Percentiles rank a stretch among this genome's conserved stretches.
Evolutionary conservation across 1,140 invertebrate genomes (phyloP).

Genomic region (Andricus grossulariae): DNA sequence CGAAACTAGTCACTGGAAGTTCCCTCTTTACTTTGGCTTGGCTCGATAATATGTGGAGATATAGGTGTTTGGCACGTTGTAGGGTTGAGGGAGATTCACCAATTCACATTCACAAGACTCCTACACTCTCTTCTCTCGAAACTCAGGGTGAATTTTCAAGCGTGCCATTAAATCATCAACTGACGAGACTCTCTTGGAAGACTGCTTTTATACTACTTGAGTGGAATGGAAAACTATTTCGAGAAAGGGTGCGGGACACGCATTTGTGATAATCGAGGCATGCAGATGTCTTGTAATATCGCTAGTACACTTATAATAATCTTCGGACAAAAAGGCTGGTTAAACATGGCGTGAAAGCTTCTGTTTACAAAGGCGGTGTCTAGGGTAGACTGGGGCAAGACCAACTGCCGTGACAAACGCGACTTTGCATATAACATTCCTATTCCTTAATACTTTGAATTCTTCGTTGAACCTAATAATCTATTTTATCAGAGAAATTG

Average conservation of each 20-base stretch:
- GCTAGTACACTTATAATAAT: conserved; percentile 46
- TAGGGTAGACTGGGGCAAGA: too few species aligned
- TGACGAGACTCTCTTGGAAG: conserved; percentile 45
- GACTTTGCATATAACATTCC: too few species aligned
- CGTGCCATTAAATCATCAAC: conserved; percentile 53
- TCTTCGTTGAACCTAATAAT: too few species aligned
- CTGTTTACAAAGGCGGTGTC: too few species aligned
- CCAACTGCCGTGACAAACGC: too few species aligned
- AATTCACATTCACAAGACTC: conserved; percentile 46
- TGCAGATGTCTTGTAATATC: conserved; percentile 43
- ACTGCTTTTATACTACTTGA: conserved; percentile 40
- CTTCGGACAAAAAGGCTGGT: too few species aligned
- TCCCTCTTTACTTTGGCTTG: conserved; percentile 42
- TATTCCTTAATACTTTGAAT: too few species aligned
- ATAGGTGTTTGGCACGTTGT: conserved; percentile 44
- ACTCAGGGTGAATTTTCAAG: conserved; percentile 36
- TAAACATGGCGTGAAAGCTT: too few species aligned
- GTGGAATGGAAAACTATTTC: conserved; percentile 42
- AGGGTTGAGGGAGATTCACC: conserved; percentile 39
- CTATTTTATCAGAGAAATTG: too few species aligned
- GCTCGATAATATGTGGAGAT: conserved; percentile 44
- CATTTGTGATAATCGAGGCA: conserved; percentile 51
- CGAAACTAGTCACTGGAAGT: conserved; percentile 46
- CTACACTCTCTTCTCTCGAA: conserved; percentile 43
- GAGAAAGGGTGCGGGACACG: conserved; percentile 49